These are phyloP conservation scores for Cataglyphis albicans DNA, from an alignment of 2,888 invertebrate species.

Conservation along the genomic window DNA sequence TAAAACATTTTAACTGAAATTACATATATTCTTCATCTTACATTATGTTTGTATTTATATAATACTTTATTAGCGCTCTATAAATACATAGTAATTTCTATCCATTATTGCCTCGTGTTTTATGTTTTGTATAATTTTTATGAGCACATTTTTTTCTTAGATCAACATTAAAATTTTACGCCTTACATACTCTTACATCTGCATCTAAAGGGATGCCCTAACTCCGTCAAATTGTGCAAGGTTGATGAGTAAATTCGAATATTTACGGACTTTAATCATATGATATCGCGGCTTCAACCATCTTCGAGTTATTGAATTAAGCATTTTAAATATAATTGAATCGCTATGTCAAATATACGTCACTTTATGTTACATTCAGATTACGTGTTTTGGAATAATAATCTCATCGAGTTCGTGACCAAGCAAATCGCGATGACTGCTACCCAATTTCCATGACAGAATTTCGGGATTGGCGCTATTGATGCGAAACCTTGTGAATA, in stretches of 20 bases:
- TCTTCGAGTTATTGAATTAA: constrained; percentile 73
- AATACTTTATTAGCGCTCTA: constrained; percentile 8
- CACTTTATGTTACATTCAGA: constrained; percentile 64
- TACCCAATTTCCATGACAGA: constrained; percentile 63
- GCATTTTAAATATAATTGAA: constrained; percentile 80
- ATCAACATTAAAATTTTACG: constrained; percentile 32
- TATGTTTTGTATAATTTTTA: constrained; percentile 24
- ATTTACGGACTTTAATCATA: not conserved
- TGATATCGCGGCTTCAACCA: not conserved
- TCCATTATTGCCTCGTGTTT: constrained; percentile 19
- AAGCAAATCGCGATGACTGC: constrained; percentile 48
- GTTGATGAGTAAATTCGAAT: constrained; percentile 12
- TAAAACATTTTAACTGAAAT: constrained; percentile 8
- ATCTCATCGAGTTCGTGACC: constrained; percentile 74
- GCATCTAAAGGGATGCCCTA: not conserved
- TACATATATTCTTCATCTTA: not conserved
- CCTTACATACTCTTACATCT: constrained; percentile 13
- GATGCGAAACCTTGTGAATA: constrained; percentile 57
- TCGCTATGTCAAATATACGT: constrained; percentile 77
- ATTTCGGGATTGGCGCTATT: constrained; percentile 55
- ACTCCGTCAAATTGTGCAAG: constrained; percentile 17
- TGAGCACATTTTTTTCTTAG: constrained; percentile 8
- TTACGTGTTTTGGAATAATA: constrained; percentile 80
- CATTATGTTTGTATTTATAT: not conserved
- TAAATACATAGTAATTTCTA: constrained; percentile 1